Percentiles rank a stretch among this genome's conserved stretches.
Conservation (phyloP, 2,113 vertebrate species). For the Maccullochella peelii region DNA sequence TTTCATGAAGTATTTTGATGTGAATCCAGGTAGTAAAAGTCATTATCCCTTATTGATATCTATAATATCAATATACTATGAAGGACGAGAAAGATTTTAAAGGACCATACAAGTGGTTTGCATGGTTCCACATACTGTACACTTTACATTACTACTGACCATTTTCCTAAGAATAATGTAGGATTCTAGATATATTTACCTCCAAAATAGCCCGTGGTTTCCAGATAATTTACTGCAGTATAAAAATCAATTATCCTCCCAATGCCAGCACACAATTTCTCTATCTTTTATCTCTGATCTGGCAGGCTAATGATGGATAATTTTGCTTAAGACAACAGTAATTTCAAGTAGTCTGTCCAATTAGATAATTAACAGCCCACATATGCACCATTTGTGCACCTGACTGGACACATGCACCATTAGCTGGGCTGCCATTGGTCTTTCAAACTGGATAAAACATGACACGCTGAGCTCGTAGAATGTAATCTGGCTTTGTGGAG, state of each 20-base stretch:
- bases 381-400: not conserved
- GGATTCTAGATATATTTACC: not conserved
- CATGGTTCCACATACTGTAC: not conserved
- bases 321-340: not conserved
- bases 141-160: not conserved
- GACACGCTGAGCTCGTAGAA: not conserved
- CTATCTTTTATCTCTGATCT: not conserved
- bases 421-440: not conserved
- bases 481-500: not conserved
- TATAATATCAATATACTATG: too few species aligned
- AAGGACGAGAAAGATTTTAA: not conserved
- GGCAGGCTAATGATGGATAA: not conserved
- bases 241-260: not conserved
- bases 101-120: not conserved
- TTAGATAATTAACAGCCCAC: not conserved
- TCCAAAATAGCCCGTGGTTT: not conserved
- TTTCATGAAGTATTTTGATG: slow-evolving; percentile 25
- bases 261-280: not conserved
- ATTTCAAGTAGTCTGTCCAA: not conserved
- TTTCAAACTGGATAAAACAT: not conserved
- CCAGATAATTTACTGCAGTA: not conserved
- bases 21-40: slow-evolving; percentile 26
- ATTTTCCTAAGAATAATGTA: not conserved
- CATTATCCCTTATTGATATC: not conserved
- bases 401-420: not conserved